Conservation (phyloP, 2,797 vertebrate species). For the Thripadectes ignobilis region DNA sequence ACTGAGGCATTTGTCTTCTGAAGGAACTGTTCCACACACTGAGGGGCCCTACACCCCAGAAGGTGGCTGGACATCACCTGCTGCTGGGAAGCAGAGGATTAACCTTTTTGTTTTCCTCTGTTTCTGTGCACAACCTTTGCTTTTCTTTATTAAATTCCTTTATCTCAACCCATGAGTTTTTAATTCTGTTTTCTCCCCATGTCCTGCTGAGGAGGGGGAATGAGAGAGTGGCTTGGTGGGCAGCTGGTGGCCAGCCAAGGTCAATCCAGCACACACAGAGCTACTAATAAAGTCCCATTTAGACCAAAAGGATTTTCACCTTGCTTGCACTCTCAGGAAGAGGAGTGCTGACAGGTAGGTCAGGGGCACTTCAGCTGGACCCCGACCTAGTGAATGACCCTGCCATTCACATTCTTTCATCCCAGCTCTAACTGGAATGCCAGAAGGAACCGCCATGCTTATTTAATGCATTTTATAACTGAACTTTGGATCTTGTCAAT, state of each 20-base stretch:
- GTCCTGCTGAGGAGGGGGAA: neutral
- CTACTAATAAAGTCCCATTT: neutral
- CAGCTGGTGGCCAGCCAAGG: neutral
- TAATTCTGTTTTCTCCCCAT: neutral
- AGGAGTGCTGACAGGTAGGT: neutral
- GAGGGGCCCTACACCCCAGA: neutral
- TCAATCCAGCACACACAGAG: neutral
- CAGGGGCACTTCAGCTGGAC: neutral
- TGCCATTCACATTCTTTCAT: neutral
- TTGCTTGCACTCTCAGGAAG: neutral
- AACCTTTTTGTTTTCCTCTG: neutral
- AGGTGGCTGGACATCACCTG: neutral
- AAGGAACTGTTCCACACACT: neutral
- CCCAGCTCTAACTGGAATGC: neutral
- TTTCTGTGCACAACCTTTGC: neutral
- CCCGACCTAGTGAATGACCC: neutral
- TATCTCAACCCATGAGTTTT: accelerated
- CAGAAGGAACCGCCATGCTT: neutral
- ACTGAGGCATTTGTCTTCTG: neutral
- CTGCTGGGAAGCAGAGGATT: neutral
- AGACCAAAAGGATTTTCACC: neutral
- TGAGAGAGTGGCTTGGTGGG: neutral
- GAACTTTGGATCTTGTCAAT: neutral
- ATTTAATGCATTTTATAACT: neutral
- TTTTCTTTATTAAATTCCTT: neutral